Evolutionary conservation across 2,888 invertebrate genomes (phyloP).

Genomic region (Belgica antarctica): DNA sequence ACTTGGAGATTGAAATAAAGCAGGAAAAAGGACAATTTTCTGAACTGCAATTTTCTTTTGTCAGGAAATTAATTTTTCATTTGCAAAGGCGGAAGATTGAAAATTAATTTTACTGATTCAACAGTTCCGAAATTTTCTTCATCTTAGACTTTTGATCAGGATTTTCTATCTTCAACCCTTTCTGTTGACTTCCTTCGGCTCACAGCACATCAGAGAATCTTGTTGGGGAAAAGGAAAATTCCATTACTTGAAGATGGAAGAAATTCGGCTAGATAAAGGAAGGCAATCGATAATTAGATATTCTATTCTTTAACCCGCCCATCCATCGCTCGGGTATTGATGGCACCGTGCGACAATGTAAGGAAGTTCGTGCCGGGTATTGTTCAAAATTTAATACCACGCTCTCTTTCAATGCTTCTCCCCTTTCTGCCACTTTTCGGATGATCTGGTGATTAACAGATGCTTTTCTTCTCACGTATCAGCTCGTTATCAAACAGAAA

Average conservation of each 20-base stretch:
- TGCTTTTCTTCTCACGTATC: constrained; percentile 35
- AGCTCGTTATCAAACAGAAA: constrained; percentile 29
- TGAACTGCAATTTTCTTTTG: constrained; percentile 3
- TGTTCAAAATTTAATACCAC: constrained; percentile 5
- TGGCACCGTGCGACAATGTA: not conserved
- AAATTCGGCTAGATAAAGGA: not conserved
- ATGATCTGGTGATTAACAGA: constrained; percentile 29
- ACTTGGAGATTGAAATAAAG: not conserved
- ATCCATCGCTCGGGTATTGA: not conserved
- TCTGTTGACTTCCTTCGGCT: too few species aligned
- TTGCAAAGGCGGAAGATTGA: not conserved
- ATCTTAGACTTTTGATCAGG: not conserved
- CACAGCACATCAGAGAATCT: too few species aligned
- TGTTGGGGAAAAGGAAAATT: not conserved
- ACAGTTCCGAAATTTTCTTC: not conserved
- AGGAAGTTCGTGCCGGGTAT: not conserved
- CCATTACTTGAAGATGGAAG: not conserved
- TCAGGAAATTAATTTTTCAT: not conserved
- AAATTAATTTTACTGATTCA: not conserved
- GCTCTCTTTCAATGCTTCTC: not conserved
- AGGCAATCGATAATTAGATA: constrained; percentile 16
- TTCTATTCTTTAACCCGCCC: constrained; percentile 1
- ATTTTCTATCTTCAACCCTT: too few species aligned
- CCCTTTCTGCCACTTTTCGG: not conserved
- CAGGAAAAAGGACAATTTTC: not conserved